phyloP scores from a whole-genome alignment of 2,797 vertebrate genomes.

The Acipenser oxyrinchus region DNA sequence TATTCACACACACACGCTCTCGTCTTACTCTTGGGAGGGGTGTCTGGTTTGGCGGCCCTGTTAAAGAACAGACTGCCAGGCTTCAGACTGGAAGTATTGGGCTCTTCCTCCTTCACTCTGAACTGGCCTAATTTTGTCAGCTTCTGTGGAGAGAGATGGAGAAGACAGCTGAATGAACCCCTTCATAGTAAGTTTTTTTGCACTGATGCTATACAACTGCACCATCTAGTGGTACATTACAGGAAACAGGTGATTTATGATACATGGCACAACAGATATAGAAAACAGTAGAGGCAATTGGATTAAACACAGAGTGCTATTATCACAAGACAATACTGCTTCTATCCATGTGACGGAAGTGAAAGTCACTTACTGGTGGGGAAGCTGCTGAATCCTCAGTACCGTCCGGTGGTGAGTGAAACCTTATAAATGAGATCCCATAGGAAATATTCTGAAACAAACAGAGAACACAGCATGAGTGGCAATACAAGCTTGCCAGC shows the following conservation, averaged over 20 bases:
- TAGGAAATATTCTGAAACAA: slow-evolving; percentile 65
- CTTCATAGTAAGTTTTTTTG: background rate
- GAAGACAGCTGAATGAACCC: background rate
- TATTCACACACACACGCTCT: too few relatives aligned
- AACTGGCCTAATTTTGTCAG: slow-evolving; percentile 83
- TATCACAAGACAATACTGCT: too few relatives aligned
- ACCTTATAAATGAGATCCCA: slow-evolving; percentile 74
- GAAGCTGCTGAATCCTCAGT: slow-evolving; percentile 46
- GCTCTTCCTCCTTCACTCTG: slow-evolving; percentile 74
- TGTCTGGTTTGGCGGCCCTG: slow-evolving; percentile 48
- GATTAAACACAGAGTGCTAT: too few relatives aligned
- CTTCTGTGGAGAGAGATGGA: slow-evolving; percentile 50
- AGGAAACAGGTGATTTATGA: too few relatives aligned
- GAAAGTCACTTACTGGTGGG: slow-evolving; percentile 59
- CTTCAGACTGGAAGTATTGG: slow-evolving; percentile 49
- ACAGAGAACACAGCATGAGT: slow-evolving; percentile 8
- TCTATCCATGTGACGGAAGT: too few relatives aligned
- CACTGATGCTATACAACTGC: too few relatives aligned
- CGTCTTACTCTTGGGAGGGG: slow-evolving; percentile 44
- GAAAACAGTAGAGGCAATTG: too few relatives aligned
- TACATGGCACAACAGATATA: too few relatives aligned
- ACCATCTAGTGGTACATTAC: too few relatives aligned
- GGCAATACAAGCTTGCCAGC: too few relatives aligned
- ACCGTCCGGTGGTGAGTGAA: slow-evolving; percentile 76
- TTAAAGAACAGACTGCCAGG: slow-evolving; percentile 80